Base-by-base conservation (phyloP, 2,113 vertebrate species). In the Choloepus hoffmanni region DNA sequence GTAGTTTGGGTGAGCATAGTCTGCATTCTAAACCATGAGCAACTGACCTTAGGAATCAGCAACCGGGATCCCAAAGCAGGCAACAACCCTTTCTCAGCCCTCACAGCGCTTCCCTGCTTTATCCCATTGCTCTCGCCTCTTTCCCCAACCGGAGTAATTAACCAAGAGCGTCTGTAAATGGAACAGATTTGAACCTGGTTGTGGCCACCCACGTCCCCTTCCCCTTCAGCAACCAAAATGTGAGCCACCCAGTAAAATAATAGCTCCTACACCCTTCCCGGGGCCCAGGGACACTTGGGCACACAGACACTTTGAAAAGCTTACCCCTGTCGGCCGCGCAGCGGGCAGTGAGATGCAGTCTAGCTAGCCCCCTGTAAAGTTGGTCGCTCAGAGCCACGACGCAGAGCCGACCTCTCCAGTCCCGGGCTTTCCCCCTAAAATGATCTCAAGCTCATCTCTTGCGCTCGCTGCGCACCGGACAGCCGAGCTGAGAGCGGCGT, bases 401-500 rank as follows among this genome's bases (percentile, higher is more conserved):
- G n/a, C 87, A 96, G 93, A 96, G 86, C 65, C 19, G 33, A 70
- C 40, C 67, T 95, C 92, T 97, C 95, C 68, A 43, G 84, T 95
- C 65, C 60, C n/a, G 11, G 76, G 83, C 48, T 94, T 23, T 48
- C 91, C 84, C 87, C 76, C 30, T 76, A 81, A 92, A 72, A 95
- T 77, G 89, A 93, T 97, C 92, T 92, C 95, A 91, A 92, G 96
- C 96, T 94, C 94, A 97, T 97, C 86, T 82, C 89, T 83, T 95
- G 89, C 2, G 77, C 91, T 96, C 95, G 10, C 83, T 9, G 90
- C 33, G 9, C 21, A 24, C 79, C 86, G 94, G 97, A 97, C 93
- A 97, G 97, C 96, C 23, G 93, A 97, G 96, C 96, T 94, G 96
- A 98, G 93, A 96, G 97, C 83, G 95, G 89, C 53, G 30, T 95